phyloP scores from a whole-genome alignment of 2,797 vertebrate genomes.

The Gymnothorax reevesii region DNA sequence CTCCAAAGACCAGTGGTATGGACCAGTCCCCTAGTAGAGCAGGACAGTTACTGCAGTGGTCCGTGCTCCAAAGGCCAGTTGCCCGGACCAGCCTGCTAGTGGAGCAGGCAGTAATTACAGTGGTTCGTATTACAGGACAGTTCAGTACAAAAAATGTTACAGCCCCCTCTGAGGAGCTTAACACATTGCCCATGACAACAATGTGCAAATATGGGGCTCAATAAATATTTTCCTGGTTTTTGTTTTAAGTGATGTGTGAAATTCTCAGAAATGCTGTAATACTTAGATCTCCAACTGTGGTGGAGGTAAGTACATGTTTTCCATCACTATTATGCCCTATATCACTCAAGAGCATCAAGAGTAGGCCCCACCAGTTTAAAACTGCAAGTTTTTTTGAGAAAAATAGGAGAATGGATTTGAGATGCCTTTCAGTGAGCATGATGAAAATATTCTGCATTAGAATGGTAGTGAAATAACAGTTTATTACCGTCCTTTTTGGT shows the following conservation, averaged over 20 bases:
- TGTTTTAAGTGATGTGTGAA: neutral
- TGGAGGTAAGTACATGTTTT: neutral
- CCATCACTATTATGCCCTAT: neutral
- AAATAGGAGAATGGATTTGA: neutral
- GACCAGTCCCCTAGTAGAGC: too few species aligned
- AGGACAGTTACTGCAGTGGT: too few species aligned
- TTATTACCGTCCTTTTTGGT: neutral
- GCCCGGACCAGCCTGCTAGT: too few species aligned
- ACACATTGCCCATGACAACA: neutral
- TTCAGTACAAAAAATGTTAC: too few species aligned
- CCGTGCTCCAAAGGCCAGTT: too few species aligned
- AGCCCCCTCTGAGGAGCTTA: too few species aligned
- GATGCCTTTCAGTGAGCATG: neutral
- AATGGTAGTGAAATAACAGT: neutral
- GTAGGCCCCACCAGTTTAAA: neutral
- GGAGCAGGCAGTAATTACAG: too few species aligned
- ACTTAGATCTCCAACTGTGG: neutral
- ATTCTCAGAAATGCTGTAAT: neutral
- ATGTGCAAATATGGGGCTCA: neutral
- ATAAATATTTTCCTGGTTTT: neutral
- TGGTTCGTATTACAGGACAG: too few species aligned
- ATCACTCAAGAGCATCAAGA: neutral
- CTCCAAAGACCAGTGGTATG: too few species aligned
- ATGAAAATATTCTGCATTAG: neutral
- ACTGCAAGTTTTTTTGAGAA: neutral